Conservation (phyloP, 2,113 vertebrate genomes). For the Megaceryle maxima region DNA sequence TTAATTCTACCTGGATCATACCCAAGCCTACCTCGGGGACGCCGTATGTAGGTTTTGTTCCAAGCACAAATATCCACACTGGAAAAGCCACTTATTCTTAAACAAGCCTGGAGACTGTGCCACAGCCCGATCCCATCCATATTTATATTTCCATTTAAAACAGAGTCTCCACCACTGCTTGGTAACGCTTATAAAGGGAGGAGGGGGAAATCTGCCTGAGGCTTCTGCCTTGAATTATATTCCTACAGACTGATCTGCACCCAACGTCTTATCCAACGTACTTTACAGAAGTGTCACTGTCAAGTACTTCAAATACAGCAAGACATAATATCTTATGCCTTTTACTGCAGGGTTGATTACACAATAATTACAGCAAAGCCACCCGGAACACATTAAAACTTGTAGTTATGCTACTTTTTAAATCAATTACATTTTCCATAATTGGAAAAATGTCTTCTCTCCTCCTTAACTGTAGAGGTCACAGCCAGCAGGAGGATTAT, state of each 20-base stretch:
- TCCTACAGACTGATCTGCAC: neutral
- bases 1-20: slow-evolving; percentile 9
- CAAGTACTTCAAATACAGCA: neutral
- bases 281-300: neutral
- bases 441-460: neutral
- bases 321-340: neutral
- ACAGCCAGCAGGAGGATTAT: neutral
- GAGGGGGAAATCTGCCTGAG: neutral
- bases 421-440: neutral
- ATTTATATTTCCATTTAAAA: neutral
- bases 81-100: neutral
- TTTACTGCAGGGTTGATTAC: neutral
- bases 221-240: neutral
- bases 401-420: neutral
- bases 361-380: neutral
- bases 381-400: neutral
- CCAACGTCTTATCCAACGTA: neutral
- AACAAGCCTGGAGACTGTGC: neutral
- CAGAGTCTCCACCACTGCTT: neutral
- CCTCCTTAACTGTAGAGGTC: neutral
- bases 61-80: neutral
- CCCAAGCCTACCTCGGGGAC: neutral
- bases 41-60: neutral
- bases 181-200: neutral
- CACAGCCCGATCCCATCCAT: neutral